phyloP scores from a whole-genome alignment of 2,797 vertebrate genomes.

The Amazona finschi region DNA sequence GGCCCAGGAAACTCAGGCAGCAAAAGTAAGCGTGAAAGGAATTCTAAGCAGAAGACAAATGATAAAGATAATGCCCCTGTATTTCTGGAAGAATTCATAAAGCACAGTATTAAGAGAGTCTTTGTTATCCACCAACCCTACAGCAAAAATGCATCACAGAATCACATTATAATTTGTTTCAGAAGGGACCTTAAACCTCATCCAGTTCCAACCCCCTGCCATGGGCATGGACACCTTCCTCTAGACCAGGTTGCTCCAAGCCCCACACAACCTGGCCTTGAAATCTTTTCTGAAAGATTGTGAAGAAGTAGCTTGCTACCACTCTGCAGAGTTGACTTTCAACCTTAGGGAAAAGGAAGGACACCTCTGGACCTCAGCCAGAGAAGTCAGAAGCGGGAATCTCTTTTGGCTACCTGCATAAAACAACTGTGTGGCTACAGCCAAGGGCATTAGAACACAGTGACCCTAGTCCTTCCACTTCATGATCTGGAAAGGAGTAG shows the following conservation, averaged over 20 bases:
- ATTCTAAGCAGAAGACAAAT: background rate
- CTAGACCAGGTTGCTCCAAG: background rate
- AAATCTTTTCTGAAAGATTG: background rate
- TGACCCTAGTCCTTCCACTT: background rate
- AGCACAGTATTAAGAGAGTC: background rate
- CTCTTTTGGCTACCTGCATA: accelerated
- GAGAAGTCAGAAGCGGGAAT: background rate
- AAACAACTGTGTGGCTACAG: accelerated
- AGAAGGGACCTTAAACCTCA: background rate
- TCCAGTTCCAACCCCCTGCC: background rate
- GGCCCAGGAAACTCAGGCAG: background rate
- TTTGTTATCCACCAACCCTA: background rate
- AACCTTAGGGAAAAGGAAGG: background rate
- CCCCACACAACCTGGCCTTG: background rate
- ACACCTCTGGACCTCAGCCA: background rate
- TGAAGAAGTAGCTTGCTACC: background rate
- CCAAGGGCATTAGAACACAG: accelerated
- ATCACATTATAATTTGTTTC: background rate
- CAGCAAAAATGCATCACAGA: background rate
- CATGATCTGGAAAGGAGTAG: background rate
- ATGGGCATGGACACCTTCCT: background rate
- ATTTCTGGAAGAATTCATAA: background rate
- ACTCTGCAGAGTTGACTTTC: background rate
- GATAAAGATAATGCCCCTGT: background rate
- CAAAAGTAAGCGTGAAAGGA: background rate